Base-by-base conservation (phyloP, 2,797 vertebrate species). In the Sphenopsis melanotis region DNA sequence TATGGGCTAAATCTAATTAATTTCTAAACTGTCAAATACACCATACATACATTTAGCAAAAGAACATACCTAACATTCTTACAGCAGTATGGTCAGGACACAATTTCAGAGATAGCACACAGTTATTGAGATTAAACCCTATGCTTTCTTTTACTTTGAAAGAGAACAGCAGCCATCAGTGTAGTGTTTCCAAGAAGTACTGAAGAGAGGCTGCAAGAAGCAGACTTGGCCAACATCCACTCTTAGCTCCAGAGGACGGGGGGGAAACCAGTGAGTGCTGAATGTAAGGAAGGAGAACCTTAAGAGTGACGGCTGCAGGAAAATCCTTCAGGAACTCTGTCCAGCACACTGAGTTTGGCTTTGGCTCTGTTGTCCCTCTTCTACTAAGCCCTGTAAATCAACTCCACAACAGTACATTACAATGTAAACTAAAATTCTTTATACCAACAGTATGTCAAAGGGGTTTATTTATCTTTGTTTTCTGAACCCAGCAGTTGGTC, bases 401-500 rank as follows among this genome's bases (percentile, higher is more conserved):
- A 96, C 96, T 97, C 97, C 97, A 89, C 83, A 96, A 97, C 46
- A 98, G 97, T 98, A 98, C 57, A 93, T 97, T 98, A 98, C 94
- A 96, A 98, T 95, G 97, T 98, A 98, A 98, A 98, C 97, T 97
- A 95, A 96, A 97, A 97, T 97, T 97, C 95, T 94, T 96, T 96
- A 97, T 93, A 98, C 90, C 90, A 89, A 96, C 84, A 97, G 96
- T 94, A 91, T 81, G 79, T 95, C 95, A 97, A 70, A 90, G 81
- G 84, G 96, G 97, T 95, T 96, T 96, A 96, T 53, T 78, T 74
- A 75, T 63, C 37, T 95, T 96, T 92, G 96, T 98, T 97, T 96
- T 97, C 97, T 97, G 96, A 98, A 98, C 98, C 98, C 98, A 98
- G 98, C 97, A 98, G 98, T 99, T 99, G 99, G 99, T 99, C 99